Evolutionary conservation across 1,140 invertebrate genomes (phyloP).

Genomic region (Pteromalus puparum): DNA sequence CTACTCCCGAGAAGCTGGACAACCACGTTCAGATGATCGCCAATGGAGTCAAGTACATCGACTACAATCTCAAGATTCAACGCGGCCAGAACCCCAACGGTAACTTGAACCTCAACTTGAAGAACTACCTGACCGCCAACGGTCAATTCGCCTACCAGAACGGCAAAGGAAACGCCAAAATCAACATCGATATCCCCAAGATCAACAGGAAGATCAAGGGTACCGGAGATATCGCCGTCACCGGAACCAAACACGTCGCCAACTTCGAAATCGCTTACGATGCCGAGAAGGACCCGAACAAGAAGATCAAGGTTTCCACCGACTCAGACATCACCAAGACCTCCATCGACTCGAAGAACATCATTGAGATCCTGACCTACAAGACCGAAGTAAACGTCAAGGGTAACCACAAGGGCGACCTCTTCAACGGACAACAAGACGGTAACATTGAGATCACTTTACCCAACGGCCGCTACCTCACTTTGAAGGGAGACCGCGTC

Average conservation of each 20-base stretch:
- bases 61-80: slow-evolving; percentile 74
- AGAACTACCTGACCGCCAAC: slow-evolving; percentile 66
- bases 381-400: slow-evolving; percentile 78
- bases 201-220: slow-evolving; percentile 79
- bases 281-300: slow-evolving; percentile 81
- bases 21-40: slow-evolving; percentile 74
- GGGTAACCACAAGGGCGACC: slow-evolving; percentile 68
- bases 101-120: slow-evolving; percentile 66
- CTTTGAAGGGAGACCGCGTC: slow-evolving; percentile 73
- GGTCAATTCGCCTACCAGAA: slow-evolving; percentile 67
- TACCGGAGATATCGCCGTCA: slow-evolving; percentile 76
- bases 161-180: slow-evolving; percentile 70
- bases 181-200: slow-evolving; percentile 72
- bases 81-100: slow-evolving; percentile 64
- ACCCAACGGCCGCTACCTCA: slow-evolving; percentile 77
- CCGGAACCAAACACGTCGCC: slow-evolving; percentile 76
- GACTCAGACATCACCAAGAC: slow-evolving; percentile 77
- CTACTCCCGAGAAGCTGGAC: slow-evolving; percentile 74
- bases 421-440: slow-evolving; percentile 70
- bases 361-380: slow-evolving; percentile 75
- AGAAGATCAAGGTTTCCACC: slow-evolving; percentile 80
- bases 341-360: slow-evolving; percentile 81
- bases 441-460: slow-evolving; percentile 76
- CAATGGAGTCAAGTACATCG: slow-evolving; percentile 75
- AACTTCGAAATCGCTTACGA: slow-evolving; percentile 80